Evolutionary conservation across 2,113 vertebrate species (phyloP).

Genomic region (Pomatorhinus ruficollis): DNA sequence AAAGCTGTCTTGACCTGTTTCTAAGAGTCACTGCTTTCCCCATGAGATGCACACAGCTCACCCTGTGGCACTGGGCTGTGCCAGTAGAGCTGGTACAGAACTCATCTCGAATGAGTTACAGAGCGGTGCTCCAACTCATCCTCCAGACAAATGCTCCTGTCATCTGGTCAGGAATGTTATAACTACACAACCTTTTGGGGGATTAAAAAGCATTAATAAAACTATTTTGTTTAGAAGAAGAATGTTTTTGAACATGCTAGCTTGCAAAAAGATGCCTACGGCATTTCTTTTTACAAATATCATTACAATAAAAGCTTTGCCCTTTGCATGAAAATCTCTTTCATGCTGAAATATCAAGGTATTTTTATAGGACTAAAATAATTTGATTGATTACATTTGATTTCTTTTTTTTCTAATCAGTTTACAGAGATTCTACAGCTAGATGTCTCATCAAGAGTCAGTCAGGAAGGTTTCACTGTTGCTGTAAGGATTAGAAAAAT

Average conservation of each 20-base stretch:
- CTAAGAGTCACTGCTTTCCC: neutral
- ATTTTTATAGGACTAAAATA: neutral
- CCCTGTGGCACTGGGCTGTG: neutral
- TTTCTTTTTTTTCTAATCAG: neutral
- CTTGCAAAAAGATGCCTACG: fast-evolving
- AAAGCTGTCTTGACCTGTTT: neutral
- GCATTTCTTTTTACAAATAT: neutral
- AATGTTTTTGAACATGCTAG: neutral
- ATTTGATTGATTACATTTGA: neutral
- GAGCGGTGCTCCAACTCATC: neutral
- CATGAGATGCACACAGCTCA: fast-evolving
- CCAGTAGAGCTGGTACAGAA: neutral
- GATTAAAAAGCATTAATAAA: neutral
- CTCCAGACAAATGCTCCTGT: neutral
- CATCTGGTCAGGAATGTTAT: neutral
- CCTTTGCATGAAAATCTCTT: neutral
- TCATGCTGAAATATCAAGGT: neutral
- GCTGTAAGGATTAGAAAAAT: neutral
- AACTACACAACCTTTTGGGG: neutral
- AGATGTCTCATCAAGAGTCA: neutral
- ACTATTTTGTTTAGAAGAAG: neutral
- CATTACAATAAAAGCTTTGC: neutral
- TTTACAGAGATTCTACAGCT: neutral
- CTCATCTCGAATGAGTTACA: neutral
- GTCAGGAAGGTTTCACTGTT: neutral